Evolutionary conservation across 2,888 invertebrate species (phyloP).

Genomic region (Drosophila lutescens): DNA sequence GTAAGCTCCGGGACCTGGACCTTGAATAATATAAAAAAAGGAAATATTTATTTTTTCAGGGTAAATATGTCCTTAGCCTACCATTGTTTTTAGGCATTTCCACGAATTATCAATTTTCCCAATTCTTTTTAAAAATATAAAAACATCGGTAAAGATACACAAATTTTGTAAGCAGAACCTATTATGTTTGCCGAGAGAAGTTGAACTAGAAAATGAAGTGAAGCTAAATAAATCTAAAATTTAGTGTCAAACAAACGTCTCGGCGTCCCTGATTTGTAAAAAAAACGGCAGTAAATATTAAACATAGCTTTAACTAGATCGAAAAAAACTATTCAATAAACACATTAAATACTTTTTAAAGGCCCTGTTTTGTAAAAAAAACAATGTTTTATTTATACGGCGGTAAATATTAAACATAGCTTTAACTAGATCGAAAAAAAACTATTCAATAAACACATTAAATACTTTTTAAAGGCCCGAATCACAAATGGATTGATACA

Average conservation of each 20-base stretch:
- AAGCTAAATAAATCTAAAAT: background rate
- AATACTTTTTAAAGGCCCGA: background rate
- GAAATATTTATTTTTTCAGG: too few species aligned
- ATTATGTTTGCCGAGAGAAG: slow-evolving; percentile 1
- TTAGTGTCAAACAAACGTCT: background rate
- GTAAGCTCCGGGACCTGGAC: slow-evolving; percentile 66
- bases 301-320: background rate
- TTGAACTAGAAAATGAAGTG: background rate
- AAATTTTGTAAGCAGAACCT: slow-evolving; percentile 10
- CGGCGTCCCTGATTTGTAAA: slow-evolving; percentile 1
- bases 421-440: background rate
- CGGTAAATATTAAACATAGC: background rate
- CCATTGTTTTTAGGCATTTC: slow-evolving; percentile 16
- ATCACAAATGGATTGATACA: background rate
- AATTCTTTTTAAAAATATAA: background rate
- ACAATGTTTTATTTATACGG: background rate
- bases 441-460: background rate
- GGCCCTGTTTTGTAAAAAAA: too few species aligned
- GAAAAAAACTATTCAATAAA: background rate
- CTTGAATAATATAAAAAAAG: slow-evolving; percentile 15
- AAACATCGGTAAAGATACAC: background rate
- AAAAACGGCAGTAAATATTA: too few species aligned
- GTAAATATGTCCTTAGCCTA: background rate
- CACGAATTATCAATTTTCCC: background rate
- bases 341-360: background rate